Conservation (phyloP, 2,888 invertebrate genomes). For the Synergus laeviventris region DNA sequence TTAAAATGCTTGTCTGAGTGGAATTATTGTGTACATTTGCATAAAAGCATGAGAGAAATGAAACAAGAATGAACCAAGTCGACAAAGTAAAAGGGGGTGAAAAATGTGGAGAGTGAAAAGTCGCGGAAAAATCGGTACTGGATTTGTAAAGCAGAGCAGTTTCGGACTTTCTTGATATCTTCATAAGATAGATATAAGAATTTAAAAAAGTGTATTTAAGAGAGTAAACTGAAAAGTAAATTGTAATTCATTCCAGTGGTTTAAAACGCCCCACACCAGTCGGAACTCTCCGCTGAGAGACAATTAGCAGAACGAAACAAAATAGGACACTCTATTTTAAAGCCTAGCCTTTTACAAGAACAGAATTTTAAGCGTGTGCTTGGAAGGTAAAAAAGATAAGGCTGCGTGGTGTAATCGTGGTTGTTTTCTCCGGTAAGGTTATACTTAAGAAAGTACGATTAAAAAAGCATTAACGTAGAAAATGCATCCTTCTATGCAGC, state of each 20-base stretch:
- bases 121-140: slow-evolving; percentile 44
- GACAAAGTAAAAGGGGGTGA: slow-evolving; percentile 48
- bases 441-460: slow-evolving; percentile 32
- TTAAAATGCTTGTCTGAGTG: slow-evolving; percentile 67
- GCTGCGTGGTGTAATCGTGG: slow-evolving; percentile 25
- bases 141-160: slow-evolving; percentile 52
- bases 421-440: slow-evolving; percentile 35
- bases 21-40: slow-evolving; percentile 67
- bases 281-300: slow-evolving; percentile 10
- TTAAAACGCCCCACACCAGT: slow-evolving; percentile 61
- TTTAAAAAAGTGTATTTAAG: slow-evolving; percentile 59
- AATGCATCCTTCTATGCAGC: slow-evolving; percentile 12
- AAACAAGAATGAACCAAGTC: slow-evolving; percentile 45
- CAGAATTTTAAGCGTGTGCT: slow-evolving; percentile 55
- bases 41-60: slow-evolving; percentile 52
- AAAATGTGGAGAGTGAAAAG: slow-evolving; percentile 38
- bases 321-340: slow-evolving; percentile 53
- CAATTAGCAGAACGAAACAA: slow-evolving; percentile 23
- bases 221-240: slow-evolving; percentile 65
- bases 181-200: slow-evolving; percentile 65
- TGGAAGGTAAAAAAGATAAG: slow-evolving; percentile 45
- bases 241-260: slow-evolving; percentile 69
- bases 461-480: slow-evolving; percentile 7
- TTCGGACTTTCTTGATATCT: slow-evolving; percentile 67
- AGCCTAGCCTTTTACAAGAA: slow-evolving; percentile 58